Evolutionary conservation across 2,888 invertebrate genomes (phyloP).

Genomic region (Ceratothoa steindachneri): DNA sequence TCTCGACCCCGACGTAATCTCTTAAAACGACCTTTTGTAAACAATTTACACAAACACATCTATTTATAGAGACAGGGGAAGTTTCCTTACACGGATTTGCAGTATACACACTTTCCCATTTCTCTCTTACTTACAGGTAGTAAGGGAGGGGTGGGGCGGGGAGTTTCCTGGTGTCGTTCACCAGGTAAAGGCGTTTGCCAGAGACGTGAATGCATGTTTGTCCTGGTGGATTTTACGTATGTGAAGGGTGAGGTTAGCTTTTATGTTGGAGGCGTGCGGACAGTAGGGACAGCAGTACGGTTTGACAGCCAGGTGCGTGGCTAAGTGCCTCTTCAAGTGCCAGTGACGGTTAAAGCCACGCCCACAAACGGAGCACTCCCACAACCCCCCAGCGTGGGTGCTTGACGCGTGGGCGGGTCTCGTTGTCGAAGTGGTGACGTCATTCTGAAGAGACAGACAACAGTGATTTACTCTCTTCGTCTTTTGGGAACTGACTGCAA

Average conservation of each 20-base stretch:
- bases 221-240: constrained; percentile 39
- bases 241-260: constrained; percentile 41
- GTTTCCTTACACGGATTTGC: too few species aligned
- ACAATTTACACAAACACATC: too few species aligned
- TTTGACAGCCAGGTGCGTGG: constrained; percentile 38
- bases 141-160: too few species aligned
- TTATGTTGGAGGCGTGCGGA: constrained; percentile 42
- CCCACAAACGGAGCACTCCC: constrained; percentile 34
- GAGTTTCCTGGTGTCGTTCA: neutral
- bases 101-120: too few species aligned
- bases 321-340: constrained; percentile 42
- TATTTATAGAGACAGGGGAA: too few species aligned
- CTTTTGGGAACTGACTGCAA: too few species aligned
- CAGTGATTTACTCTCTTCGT: neutral
- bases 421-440: neutral
- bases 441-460: neutral
- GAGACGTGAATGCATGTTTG: constrained; percentile 5
- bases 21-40: too few species aligned
- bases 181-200: neutral
- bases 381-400: neutral
- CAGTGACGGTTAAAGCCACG: constrained; percentile 37
- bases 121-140: too few species aligned
- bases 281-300: constrained; percentile 45
- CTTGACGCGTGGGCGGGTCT: neutral
- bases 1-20: too few species aligned